Percentiles rank a stretch among this genome's conserved stretches.
These are phyloP conservation scores for Struthidea cinerea DNA, from an alignment of 2,113 vertebrate species.

Conservation along the genomic window DNA sequence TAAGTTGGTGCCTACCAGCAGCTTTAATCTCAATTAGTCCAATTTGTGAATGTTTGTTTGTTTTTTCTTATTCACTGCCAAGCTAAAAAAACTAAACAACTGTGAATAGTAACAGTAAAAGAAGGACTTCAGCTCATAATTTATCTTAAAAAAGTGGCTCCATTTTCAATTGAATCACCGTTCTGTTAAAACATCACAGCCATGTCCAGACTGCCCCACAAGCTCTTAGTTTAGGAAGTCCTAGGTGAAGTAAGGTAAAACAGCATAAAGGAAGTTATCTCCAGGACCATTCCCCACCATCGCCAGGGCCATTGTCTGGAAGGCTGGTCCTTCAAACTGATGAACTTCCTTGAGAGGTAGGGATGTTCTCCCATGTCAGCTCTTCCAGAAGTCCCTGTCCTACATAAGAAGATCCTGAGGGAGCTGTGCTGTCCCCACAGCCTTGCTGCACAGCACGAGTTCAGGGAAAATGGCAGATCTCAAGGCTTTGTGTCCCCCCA, in stretches of 20 bases:
- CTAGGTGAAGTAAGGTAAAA: neutral
- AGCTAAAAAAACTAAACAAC: slow-evolving; percentile 53
- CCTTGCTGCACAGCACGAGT: neutral
- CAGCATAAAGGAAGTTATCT: neutral
- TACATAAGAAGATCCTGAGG: neutral
- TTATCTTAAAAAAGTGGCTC: slow-evolving; percentile 35
- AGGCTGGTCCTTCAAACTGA: neutral
- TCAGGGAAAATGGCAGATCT: neutral
- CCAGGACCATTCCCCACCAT: neutral
- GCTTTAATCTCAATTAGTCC: slow-evolving; percentile 31
- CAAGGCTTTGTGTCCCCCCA: neutral
- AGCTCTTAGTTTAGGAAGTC: neutral
- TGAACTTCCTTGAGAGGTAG: neutral
- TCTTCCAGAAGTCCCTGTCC: neutral
- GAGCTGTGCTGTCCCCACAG: neutral
- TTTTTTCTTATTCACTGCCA: slow-evolving; percentile 25
- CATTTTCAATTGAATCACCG: neutral
- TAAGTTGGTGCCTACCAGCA: slow-evolving; percentile 24
- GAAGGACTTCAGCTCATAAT: slow-evolving; percentile 1
- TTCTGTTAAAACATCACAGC: neutral
- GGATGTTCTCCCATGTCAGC: neutral
- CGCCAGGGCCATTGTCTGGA: neutral
- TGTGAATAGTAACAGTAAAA: slow-evolving; percentile 25
- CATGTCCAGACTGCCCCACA: neutral
- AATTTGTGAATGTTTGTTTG: slow-evolving; percentile 43